Evolutionary conservation across 2,113 vertebrate genomes (phyloP), one percentile per base, ranked within the genome.

Genomic region (Microcebus jonahi): DNA sequence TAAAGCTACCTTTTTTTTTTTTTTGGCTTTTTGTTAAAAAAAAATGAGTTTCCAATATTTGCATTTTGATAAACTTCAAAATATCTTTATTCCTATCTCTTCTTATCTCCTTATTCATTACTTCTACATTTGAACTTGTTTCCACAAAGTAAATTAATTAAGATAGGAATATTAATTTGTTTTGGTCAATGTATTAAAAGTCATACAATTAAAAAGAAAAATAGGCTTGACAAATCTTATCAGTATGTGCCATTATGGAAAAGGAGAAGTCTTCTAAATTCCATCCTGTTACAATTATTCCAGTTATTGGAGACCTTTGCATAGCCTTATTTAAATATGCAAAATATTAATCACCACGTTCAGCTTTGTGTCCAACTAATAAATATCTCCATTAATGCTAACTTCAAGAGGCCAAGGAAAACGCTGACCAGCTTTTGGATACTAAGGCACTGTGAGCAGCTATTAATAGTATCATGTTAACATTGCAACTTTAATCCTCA

Each of bases 111-210:
- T 39, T 39, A 39, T 39, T 39, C 39, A 39, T 39, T 39, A 39
- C 39, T 39, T 39, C 39, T 39, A 85, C 10, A 92, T n/a, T 88
- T 79, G 12, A 96, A 90, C 55, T 77, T n/a, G 15, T 68, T 90
- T 94, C 36, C 6, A 1, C 11, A 88, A 88, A 95, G 42, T 77
- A 96, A 90, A 87, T 87, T 91, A 96, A 75, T 95, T 93, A 95
- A 87, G 36, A 90, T 83, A 59, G 20, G 27, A 39, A 82, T 93
- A 90, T 80, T 88, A 96, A 85, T 80, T 87, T 95, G 50, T 94
- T 93, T 96, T 34, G 21, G 53, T 70, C 90, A 84, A 92, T 95
- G 23, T 76, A 71, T 50, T 87, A 71, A 96, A 92, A 61, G 39
- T 83, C 12, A 13, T 82, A 0, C 42, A 87, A 96, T 67, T 92